phyloP scores from a whole-genome alignment of 1,140 invertebrate species.

The Drosophila lini region DNA sequence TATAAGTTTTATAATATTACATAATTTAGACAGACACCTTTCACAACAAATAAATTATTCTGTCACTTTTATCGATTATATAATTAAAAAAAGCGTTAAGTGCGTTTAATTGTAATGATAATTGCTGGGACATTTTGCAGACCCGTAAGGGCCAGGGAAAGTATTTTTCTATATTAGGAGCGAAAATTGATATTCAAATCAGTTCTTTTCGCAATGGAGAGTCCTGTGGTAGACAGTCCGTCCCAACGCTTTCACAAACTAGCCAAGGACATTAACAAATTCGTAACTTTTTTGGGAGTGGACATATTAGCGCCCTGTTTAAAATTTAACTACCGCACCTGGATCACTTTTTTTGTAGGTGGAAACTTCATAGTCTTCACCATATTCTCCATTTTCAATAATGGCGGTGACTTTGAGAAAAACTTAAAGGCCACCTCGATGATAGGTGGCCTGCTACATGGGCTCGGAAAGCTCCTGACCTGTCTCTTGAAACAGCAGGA shows the following conservation, averaged over 20 bases:
- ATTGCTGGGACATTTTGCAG: slow-evolving; percentile 12
- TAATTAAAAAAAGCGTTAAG: background rate
- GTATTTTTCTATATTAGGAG: slow-evolving; percentile 1
- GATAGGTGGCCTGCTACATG: slow-evolving; percentile 44
- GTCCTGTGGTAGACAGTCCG: slow-evolving; percentile 3
- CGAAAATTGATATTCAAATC: background rate
- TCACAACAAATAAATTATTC: too few species aligned
- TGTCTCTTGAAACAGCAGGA: slow-evolving; percentile 26
- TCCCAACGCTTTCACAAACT: slow-evolving; percentile 30
- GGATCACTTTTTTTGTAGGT: slow-evolving; percentile 20
- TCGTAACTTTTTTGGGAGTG: slow-evolving; percentile 34
- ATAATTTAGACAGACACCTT: too few species aligned
- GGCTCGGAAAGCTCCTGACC: slow-evolving; percentile 22
- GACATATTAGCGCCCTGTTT: slow-evolving; percentile 27
- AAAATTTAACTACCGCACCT: slow-evolving; percentile 41
- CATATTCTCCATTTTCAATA: slow-evolving; percentile 26
- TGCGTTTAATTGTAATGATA: background rate
- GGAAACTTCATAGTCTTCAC: slow-evolving; percentile 34
- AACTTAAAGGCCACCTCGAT: slow-evolving; percentile 44
- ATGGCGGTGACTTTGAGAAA: slow-evolving; percentile 34
- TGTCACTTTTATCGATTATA: background rate
- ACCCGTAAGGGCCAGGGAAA: background rate
- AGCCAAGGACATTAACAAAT: slow-evolving; percentile 30
- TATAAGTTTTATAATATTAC: too few species aligned
- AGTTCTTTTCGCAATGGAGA: slow-evolving; percentile 11